Percentiles rank a stretch among this genome's conserved stretches.
Conservation (phyloP, 2,113 vertebrate species). For the Oryzias melastigma region DNA sequence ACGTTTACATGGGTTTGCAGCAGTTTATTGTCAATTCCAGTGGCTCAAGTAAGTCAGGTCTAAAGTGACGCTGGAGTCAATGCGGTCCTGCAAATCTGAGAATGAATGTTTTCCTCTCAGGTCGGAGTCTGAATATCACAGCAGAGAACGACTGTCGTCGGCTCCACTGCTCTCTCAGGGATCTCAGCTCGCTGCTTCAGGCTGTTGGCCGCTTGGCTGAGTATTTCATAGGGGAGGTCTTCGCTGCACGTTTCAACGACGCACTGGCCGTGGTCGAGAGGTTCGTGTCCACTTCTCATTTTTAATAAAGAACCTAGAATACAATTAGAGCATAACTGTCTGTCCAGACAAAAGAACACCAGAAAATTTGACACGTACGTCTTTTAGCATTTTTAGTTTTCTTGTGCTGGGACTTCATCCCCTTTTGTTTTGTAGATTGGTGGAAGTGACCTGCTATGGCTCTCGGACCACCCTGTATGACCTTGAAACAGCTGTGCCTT, state of each 20-base stretch:
- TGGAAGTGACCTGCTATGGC: constrained; percentile 93
- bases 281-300: constrained; percentile 59
- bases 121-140: constrained; percentile 90
- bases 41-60: constrained; percentile 82
- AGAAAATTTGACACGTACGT: neutral
- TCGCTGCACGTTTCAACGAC: constrained; percentile 88
- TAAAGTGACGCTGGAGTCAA: neutral
- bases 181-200: constrained; percentile 95
- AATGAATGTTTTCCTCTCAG: constrained; percentile 57
- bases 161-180: constrained; percentile 92
- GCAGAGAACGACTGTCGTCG: constrained; percentile 94
- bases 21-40: constrained; percentile 88
- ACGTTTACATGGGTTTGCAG: constrained; percentile 94
- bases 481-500: constrained; percentile 95
- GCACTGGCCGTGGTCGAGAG: constrained; percentile 93
- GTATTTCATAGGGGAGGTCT: constrained; percentile 92
- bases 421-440: constrained; percentile 78
- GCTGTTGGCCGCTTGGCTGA: constrained; percentile 91
- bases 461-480: constrained; percentile 95
- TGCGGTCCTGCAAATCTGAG: neutral
- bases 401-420: no score
- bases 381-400: constrained; percentile 1
- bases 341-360: no score
- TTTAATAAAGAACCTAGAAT: neutral
- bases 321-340: no score